Base-by-base conservation (phyloP, 64 coral and sea anemone species). In the Porites australiensis region DNA sequence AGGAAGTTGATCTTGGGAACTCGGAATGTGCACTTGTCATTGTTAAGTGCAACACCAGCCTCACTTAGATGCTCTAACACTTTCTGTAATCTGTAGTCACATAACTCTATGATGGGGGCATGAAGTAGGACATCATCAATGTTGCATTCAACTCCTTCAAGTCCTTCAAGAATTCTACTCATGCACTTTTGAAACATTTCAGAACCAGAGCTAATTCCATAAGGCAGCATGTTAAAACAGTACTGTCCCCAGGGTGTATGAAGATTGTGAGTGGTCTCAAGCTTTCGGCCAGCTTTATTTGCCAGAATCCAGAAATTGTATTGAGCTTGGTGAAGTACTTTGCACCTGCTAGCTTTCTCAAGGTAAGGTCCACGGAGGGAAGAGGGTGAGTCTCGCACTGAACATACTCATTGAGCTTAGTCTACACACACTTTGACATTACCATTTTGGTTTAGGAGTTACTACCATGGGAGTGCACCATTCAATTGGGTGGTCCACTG, bases 171-270 rank as follows among this genome's bases (percentile, higher is more conserved):
- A 27, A 47, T 78, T 19, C 51, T 88, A 11, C 21, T 50, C 45
- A 70, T 80, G 74, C 12, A 55, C n/a, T 79, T 82, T 23, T 91
- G 89, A 48, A 91, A 91, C 18, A 62, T 72, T 46, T 92, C 90
- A 16, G 79, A 76, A 0, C 79, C 71, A 19, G 47, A 66, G 46
- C 82, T 72, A 13, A 87, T 86, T 8, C 70, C 91, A 66, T 48
- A 83, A 22, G 64, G 78, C 6, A 91, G 58, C 45, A 43, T 46
- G 27, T 61, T 90, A 44, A 50, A 90, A 75, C n/a, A 22, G 12
- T 73, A 73, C 9, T 43, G 70, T 11, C 70, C 47, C 70, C 70
- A 73, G 14, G 70, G 70, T 73, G 70, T 68, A 60, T 89, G 50
- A 79, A 89, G 19, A 75, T 89, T 2, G 43, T 79, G 5, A 78